Percentiles rank a stretch among this genome's conserved stretches.
phyloP scores from a whole-genome alignment of 92 coral and sea anemone species.

The Siderastrea siderea region DNA sequence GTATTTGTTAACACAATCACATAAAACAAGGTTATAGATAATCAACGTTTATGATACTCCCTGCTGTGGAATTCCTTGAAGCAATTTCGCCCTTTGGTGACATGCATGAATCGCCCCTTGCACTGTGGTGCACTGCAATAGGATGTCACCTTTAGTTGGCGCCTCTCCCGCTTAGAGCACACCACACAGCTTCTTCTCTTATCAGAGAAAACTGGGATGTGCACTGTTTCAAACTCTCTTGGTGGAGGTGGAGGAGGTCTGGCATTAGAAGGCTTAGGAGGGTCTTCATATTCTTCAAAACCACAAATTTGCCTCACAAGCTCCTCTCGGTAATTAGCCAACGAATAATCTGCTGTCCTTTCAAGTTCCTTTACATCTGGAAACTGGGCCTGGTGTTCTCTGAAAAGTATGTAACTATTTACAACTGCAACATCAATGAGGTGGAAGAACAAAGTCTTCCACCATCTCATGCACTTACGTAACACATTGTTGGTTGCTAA shows the following conservation, averaged over 20 bases:
- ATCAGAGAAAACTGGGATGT: conserved; percentile 42
- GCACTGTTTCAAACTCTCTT: background rate
- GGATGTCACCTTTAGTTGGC: conserved; percentile 13
- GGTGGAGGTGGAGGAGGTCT: background rate
- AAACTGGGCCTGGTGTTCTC: no score
- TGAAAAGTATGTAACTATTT: no score
- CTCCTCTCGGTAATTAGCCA: conserved; percentile 41
- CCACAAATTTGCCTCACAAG: no score
- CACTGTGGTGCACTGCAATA: conserved; percentile 66
- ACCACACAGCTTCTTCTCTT: conserved; percentile 34
- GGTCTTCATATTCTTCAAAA: conserved; percentile 31
- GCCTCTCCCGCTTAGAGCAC: conserved; percentile 47
- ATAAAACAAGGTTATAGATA: background rate
- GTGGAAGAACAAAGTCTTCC: no score
- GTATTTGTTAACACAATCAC: no score
- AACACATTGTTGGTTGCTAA: no score
- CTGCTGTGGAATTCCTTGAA: conserved; percentile 37
- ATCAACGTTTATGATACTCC: conserved; percentile 34
- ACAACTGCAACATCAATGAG: no score
- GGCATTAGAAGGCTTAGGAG: conserved; percentile 18
- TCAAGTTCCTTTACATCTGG: no score
- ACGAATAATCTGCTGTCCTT: conserved; percentile 34
- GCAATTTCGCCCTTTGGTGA: conserved; percentile 29
- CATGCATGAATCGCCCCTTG: conserved; percentile 37
- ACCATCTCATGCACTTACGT: no score